Percentiles rank a stretch among this genome's conserved stretches.
phyloP scores from a whole-genome alignment of 2,797 vertebrate genomes.

The Thamnophis elegans region DNA sequence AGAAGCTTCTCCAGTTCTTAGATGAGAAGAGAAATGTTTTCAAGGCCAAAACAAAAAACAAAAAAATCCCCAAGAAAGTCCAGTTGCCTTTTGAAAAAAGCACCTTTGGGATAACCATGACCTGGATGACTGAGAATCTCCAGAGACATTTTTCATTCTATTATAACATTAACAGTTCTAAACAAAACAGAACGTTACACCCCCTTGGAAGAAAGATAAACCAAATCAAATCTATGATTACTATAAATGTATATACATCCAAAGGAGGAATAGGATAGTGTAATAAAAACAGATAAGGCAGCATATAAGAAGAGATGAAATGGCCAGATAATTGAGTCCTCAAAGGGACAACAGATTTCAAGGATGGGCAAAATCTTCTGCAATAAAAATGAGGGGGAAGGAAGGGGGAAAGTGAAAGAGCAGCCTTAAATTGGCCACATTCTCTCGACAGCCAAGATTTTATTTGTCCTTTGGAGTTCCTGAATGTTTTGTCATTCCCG shows the following conservation, averaged over 20 bases:
- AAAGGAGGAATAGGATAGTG: neutral
- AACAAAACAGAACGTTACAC: neutral
- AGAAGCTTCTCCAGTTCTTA: neutral
- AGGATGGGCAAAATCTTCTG: neutral
- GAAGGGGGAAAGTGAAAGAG: neutral
- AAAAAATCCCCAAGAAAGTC: neutral
- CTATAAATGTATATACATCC: neutral
- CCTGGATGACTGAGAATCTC: neutral
- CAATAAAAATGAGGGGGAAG: neutral
- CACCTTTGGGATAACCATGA: neutral
- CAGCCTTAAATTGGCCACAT: neutral
- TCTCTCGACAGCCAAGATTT: neutral
- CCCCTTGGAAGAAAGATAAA: neutral
- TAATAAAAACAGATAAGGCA: neutral
- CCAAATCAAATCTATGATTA: neutral
- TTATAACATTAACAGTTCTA: neutral
- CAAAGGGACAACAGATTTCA: neutral
- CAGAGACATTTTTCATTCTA: neutral
- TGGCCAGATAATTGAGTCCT: neutral
- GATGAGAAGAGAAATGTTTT: neutral
- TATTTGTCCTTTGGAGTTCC: neutral
- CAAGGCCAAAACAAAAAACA: neutral
- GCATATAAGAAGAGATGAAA: neutral
- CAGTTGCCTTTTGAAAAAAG: neutral
- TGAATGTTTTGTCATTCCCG: neutral